Evolutionary conservation across 2,797 vertebrate species (phyloP), one percentile per base, ranked within the genome.

Genomic region (Manis crassicaudata): DNA sequence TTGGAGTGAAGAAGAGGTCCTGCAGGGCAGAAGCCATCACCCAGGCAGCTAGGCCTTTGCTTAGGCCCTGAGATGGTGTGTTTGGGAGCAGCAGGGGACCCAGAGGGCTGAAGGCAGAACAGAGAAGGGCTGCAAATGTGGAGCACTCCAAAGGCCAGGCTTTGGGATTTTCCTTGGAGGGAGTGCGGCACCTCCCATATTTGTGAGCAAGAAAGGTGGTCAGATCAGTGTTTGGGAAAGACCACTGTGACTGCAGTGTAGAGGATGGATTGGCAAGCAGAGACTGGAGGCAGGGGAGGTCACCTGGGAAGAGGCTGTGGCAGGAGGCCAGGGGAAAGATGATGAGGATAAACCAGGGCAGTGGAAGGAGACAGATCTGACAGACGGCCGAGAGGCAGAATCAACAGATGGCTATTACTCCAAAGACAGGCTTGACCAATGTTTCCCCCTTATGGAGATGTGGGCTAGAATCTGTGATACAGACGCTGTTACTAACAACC

Each of bases 351-450:
- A 95, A 62, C 73, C 65, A 76, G 90, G 43, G 20, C 81, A 87
- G 81, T 77, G 75, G 68, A 92, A 82, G 81, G 67, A 86, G 52
- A 85, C 81, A 81, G 79, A 88, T 56, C 60, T 81, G 50, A 62
- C 73, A 80, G 93, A 88, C 7, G 4, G 73, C 60, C 85, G 52
- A 70, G 80, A 86, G 81, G 54, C 67, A 92, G 68, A 76, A 90
- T 82, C 86, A 90, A 70, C 75, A 87, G 81, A 90, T 68, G 80
- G 67, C 85, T 86, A 52, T 96, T 75, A 88, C 73, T 92, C 84
- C 35, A 43, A 91, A 95, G 92, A 88, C 60, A 81, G 67, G 60
- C 80, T 75, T 92, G 67, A 85, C n/a, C 92, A 88, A 63, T 70
- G 18, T 80, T 63, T 89, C 63, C 89, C 46, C n/a, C 25, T 6